Evolutionary conservation across 2,797 vertebrate genomes (phyloP), one percentile per base, ranked within the genome.

Genomic region (Pipistrellus pipistrellus): DNA sequence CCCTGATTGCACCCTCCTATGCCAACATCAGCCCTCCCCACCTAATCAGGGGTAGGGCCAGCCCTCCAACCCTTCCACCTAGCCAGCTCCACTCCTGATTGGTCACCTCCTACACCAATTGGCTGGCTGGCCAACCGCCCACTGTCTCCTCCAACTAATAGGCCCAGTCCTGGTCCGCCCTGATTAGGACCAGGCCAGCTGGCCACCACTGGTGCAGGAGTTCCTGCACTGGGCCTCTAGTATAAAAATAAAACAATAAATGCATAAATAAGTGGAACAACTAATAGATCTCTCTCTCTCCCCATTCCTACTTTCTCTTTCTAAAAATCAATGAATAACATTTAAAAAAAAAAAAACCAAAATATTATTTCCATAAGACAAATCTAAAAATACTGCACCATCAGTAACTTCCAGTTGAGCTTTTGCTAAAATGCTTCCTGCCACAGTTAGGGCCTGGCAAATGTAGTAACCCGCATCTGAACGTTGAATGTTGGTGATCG

Each of bases 341-440:
- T 10, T n/a, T n/a, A 14, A 48, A 91, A 27, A 90, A 94, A 25
- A 44, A 2, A 35, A n/a, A n/a, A n/a, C n/a, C 35, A 35, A 35
- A 35, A 35, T 9, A 72, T 8, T 32, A 48, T 69, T 88, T 81
- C 80, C 32, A 41, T 14, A 48, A 90, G 55, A 93, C 8, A 84
- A 78, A 87, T 78, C 6, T 62, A 91, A 80, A 25, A 78, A 90
- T 87, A 76, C 97, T 99, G 99, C 97, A 99, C 99, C 99, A 97
- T 99, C 99, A 97, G 99, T 99, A 98, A 99, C 99, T 98, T 99
- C 99, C 98, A 99, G 98, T 97, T 99, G 99, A 96, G 99, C 99
- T 97, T 99, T 99, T 98, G 99, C 99, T 96, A 99, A 99, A 97
- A 99, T 99, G 97, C 99, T 99, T 97, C 99, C 99, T 73, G 99